Base-by-base conservation (phyloP, 1,140 invertebrate species). In the Calycopis cecrops region DNA sequence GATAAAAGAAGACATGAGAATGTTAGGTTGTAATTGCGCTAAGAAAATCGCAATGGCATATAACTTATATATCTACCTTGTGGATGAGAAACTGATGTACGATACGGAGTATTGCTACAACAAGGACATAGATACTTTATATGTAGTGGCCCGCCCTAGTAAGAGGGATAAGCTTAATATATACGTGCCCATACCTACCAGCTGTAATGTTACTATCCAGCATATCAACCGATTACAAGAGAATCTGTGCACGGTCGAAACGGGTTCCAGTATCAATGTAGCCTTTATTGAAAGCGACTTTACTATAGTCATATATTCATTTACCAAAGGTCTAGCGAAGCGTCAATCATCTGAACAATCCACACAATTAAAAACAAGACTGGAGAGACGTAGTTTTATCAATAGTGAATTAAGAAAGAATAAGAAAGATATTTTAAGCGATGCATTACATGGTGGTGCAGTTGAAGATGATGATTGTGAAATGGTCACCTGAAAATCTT, bases 41-140 rank as follows among this genome's bases (percentile, higher is more conserved):
- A 62, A 71, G 35, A 84, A 85, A 67, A 71, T 87, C n/a, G 57
- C 74, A 1, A 54, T 87, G 4, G 80, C 80, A 0, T 85, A 71
- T 52, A 59, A 76, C 38, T 58, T 87, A 11, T 87, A 87, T 48
- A 70, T 85, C 12, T 61, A 82, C 60, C 71, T 87, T 48, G 71
- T 87, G 0, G 84, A 87, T 48, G 65, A 79, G 51, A 83, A 85
- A 64, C 57, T 77, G 0, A 87, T 87, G 84, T 84, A 87, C 48
- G 84, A 87, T 38, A 82, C 79, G 0, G 84, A 87, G 67, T 87
- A 87, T 56, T 87, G 81, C 53, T 87, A 76, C 42, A 85, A 87
- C 48, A 77, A 69, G 48, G 84, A 87, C 21, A 76, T 87, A 49
- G 76, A 84, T 28, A 77, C 73, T 0, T 52, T 86, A 2, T 86